A percentile compares a stretch with the other conserved stretches of the same genome.
Conservation (phyloP, 2,888 invertebrate species). For the Coenonympha arcania region DNA sequence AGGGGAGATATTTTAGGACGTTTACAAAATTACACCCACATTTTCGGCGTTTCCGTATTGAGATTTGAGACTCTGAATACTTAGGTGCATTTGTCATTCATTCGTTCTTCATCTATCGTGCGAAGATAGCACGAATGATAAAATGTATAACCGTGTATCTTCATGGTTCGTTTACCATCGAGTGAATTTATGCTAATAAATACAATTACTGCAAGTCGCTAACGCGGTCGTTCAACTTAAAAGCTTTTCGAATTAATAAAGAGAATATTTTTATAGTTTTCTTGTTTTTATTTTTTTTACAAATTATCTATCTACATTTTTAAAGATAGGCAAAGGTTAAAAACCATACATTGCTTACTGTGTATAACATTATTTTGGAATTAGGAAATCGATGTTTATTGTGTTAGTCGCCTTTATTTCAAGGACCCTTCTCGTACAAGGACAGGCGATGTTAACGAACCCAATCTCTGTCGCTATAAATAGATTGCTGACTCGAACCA, state of each 20-base stretch:
- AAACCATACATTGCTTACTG: background rate
- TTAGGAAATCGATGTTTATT: background rate
- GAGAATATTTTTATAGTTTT: background rate
- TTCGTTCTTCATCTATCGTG: background rate
- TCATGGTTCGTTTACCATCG: conserved; percentile 54
- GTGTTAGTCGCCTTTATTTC: background rate
- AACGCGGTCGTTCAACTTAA: conserved; percentile 56
- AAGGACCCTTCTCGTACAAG: conserved; percentile 29
- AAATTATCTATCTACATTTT: background rate
- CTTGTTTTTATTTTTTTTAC: background rate
- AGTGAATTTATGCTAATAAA: conserved; percentile 67
- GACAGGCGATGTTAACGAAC: conserved; percentile 52
- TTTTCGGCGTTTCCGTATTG: background rate
- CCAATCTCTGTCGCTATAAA: conserved; percentile 49
- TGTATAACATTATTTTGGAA: background rate
- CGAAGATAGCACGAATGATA: conserved; percentile 25
- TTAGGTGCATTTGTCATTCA: no score
- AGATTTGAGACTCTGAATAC: no score
- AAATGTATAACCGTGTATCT: conserved; percentile 45
- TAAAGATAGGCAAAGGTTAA: background rate
- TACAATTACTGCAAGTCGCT: conserved; percentile 57
- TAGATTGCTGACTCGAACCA: conserved; percentile 60
- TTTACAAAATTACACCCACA: background rate
- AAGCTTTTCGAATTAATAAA: conserved; percentile 28
- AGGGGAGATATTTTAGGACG: conserved; percentile 1